phyloP scores from a whole-genome alignment of 2,113 vertebrate genomes.

The Setophaga kirtlandii region DNA sequence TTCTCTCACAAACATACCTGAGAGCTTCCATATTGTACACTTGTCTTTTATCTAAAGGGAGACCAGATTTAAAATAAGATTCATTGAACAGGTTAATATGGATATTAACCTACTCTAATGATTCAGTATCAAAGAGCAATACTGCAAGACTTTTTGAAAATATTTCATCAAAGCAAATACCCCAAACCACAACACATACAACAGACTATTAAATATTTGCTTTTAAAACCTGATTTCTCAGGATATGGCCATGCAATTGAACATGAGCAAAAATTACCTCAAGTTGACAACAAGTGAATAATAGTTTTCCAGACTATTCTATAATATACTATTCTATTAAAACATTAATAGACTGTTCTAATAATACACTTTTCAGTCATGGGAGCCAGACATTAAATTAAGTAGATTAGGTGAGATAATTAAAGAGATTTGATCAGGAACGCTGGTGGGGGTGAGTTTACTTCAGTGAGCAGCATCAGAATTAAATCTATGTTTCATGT shows the following conservation, averaged over 20 bases:
- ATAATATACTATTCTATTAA: neutral
- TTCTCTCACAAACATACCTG: neutral
- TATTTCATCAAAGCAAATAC: neutral
- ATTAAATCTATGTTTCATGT: neutral
- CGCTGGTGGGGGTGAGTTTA: neutral
- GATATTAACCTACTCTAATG: neutral
- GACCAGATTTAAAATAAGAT: neutral
- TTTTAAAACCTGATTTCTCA: neutral
- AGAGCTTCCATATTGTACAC: neutral
- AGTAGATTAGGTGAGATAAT: neutral
- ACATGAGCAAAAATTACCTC: neutral
- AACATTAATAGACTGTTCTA: neutral
- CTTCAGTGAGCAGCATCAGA: neutral
- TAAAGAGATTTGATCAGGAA: neutral
- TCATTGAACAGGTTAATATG: neutral
- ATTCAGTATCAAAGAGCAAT: neutral
- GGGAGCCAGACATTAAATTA: neutral
- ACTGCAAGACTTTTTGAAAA: neutral
- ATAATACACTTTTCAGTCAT: neutral
- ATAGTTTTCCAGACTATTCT: neutral
- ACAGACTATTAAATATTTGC: neutral
- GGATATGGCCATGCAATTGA: neutral
- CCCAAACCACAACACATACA: neutral
- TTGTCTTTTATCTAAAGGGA: neutral
- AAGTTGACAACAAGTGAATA: neutral